phyloP scores from a whole-genome alignment of 2,797 vertebrate genomes.

The Cyclopterus lumpus region DNA sequence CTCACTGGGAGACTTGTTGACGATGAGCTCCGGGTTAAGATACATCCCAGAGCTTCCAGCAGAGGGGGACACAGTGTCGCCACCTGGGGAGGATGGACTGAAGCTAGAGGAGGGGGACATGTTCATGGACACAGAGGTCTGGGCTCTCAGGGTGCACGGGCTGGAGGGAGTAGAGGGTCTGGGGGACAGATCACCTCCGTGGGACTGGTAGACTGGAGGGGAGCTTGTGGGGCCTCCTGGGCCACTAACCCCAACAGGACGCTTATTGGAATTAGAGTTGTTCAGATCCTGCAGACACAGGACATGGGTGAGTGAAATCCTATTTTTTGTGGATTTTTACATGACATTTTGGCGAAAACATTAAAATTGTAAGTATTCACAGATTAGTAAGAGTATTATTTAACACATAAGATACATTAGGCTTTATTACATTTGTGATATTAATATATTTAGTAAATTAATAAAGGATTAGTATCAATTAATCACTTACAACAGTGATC shows the following conservation, averaged over 20 bases:
- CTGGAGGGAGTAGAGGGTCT: slow-evolving; percentile 40
- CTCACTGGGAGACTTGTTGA: slow-evolving; percentile 81
- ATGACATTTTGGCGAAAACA: not conserved
- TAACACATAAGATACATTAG: slow-evolving; percentile 1
- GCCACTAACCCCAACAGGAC: slow-evolving; percentile 27
- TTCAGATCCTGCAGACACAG: slow-evolving; percentile 82
- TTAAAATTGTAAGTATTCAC: not conserved
- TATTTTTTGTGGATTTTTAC: not conserved
- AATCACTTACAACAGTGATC: slow-evolving; percentile 88
- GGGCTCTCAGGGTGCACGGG: slow-evolving; percentile 7
- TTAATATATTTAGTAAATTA: slow-evolving; percentile 28
- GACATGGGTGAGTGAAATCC: not conserved
- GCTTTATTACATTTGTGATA: not conserved
- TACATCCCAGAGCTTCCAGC: slow-evolving; percentile 31
- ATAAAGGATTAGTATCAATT: slow-evolving; percentile 42
- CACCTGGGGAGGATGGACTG: slow-evolving; percentile 1
- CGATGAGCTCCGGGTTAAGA: slow-evolving; percentile 72
- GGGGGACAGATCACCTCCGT: slow-evolving; percentile 52
- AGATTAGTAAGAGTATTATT: slow-evolving; percentile 13
- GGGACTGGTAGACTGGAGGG: slow-evolving; percentile 63
- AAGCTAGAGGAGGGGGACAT: slow-evolving; percentile 26
- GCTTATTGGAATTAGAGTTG: slow-evolving; percentile 78
- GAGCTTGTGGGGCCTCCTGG: slow-evolving; percentile 75
- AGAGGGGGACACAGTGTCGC: slow-evolving; percentile 22
- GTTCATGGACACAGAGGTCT: not conserved